A percentile compares a stretch with the other conserved stretches of the same genome.
Conservation (phyloP, 2,797 vertebrate species). For the Pempheris klunzingeri region DNA sequence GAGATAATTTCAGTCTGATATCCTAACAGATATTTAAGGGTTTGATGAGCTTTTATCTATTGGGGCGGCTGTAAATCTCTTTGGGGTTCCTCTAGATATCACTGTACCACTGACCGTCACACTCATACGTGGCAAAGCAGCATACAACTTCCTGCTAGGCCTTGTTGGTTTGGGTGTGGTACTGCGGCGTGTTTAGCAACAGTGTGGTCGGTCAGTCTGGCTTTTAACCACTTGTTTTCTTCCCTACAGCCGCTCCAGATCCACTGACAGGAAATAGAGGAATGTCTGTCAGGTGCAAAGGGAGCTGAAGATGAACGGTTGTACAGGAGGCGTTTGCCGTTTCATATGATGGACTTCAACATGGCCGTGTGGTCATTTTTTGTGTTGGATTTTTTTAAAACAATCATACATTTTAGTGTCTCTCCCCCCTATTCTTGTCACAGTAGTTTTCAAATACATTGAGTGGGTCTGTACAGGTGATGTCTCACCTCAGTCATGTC, state of each 20-base stretch:
- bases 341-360: slow-evolving; percentile 69
- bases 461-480: slow-evolving; percentile 61
- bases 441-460: slow-evolving; percentile 58
- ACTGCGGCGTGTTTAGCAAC: not conserved
- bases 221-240: not conserved
- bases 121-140: not conserved
- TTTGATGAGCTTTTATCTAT: fast-evolving
- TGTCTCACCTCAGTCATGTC: slow-evolving; percentile 27
- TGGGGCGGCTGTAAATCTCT: not conserved
- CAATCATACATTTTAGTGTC: slow-evolving; percentile 74
- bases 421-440: slow-evolving; percentile 53
- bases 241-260: slow-evolving; percentile 92
- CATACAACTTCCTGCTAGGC: not conserved
- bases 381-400: slow-evolving; percentile 64
- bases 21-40: not conserved
- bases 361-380: slow-evolving; percentile 52
- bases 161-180: not conserved
- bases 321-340: slow-evolving; percentile 50
- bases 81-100: not conserved
- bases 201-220: not conserved
- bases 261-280: slow-evolving; percentile 93
- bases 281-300: slow-evolving; percentile 44
- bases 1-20: not conserved
- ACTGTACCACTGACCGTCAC: not conserved
- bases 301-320: slow-evolving; percentile 66